phyloP scores from a whole-genome alignment of 2,113 vertebrate genomes.

The Otolemur garnettii region DNA sequence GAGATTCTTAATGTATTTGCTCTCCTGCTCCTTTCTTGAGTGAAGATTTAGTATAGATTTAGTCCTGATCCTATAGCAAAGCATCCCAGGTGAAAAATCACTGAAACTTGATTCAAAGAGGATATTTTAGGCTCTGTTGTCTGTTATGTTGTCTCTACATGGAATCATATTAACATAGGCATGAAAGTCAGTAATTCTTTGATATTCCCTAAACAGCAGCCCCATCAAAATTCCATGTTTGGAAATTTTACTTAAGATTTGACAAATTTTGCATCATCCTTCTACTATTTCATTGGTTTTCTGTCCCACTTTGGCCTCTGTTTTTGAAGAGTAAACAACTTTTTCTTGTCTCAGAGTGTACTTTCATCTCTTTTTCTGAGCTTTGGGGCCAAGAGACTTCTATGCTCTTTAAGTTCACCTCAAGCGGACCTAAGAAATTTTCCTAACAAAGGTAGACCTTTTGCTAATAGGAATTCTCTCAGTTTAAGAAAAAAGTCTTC shows the following conservation, averaged over 20 bases:
- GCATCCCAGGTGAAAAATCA: slow-evolving; percentile 10
- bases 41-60: background rate
- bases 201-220: background rate
- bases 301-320: background rate
- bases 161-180: background rate
- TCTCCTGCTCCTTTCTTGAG: background rate
- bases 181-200: background rate
- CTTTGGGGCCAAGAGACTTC: background rate
- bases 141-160: background rate
- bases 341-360: background rate
- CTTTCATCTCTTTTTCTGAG: background rate
- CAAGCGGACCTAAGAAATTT: background rate
- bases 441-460: background rate
- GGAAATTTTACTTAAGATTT: background rate
- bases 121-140: background rate
- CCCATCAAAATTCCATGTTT: background rate
- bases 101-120: background rate
- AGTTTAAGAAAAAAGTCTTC: background rate
- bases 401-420: background rate
- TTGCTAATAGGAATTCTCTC: background rate
- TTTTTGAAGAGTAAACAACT: background rate
- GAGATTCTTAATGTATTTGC: background rate
- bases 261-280: background rate
- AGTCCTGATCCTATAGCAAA: background rate
- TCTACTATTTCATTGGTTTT: background rate